Base-by-base conservation (phyloP, 2,113 vertebrate species). In the Sclerurus mexicanus region DNA sequence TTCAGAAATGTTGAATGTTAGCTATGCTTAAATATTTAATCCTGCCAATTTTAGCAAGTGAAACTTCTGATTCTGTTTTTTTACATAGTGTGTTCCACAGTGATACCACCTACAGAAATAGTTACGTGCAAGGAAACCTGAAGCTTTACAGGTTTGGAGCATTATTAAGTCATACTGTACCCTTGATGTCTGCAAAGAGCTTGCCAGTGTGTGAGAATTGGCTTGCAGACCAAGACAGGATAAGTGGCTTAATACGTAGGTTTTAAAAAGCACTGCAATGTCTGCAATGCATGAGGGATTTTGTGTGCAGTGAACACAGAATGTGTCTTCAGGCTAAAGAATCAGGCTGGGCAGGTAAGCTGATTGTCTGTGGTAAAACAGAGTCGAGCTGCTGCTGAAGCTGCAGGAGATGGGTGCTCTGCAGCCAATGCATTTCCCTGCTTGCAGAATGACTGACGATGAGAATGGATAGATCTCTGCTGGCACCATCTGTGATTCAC, bases 401-500 rank as follows among this genome's bases (percentile, higher is more conserved):
- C 80, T 85, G 66, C n/a, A 3, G 81, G 81, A 49, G 90, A 17
- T 77, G 74, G 55, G 31, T 58, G 9, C 44, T 83, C 50, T 53
- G 64, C 49, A 64, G 78, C 94, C 71, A 53, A 6, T 59, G 91
- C 88, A 20, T 75, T 91, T 93, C 62, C 53, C 63, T 95, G 95
- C 84, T 88, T 95, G 93, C 92, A 75, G 92, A 91, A 89, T 96
- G 95, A 91, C 92, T 96, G 80, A 93, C 92, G 92, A 89, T 68
- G 90, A 92, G 89, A 91, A 80, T 83, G 84, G 85, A 33, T 75
- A 58, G 83, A 92, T 78, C 92, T 95, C 85, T 95, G 79, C 94
- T 95, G 95, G 93, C 72, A 86, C 94, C 93, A 92, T 96, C 94
- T 97, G 95, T 93, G 95, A 85, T 91, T 96, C 94, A 83, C 80